phyloP scores from a whole-genome alignment of 2,888 invertebrate genomes.

The Brassicogethes aeneus region DNA sequence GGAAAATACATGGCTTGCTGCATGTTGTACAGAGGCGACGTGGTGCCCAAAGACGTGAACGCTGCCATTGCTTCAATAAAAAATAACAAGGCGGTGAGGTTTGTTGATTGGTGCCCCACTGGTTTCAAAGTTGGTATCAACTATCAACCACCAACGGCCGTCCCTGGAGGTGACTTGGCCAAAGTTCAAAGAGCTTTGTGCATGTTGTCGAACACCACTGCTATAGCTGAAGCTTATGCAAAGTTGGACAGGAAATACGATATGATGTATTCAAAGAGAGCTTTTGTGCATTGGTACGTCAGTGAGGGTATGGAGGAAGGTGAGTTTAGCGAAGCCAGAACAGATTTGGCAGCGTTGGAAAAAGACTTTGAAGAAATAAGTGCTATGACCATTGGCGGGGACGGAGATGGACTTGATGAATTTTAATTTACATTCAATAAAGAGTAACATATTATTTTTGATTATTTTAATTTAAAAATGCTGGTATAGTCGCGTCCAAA shows the following conservation, averaged over 20 bases:
- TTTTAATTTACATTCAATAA: no score
- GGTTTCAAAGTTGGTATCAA: constrained; percentile 1
- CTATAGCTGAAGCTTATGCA: neutral
- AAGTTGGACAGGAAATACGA: neutral
- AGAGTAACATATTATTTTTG: no score
- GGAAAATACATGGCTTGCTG: constrained; percentile 69
- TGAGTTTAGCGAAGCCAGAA: neutral
- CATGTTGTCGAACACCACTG: neutral
- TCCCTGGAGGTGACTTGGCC: constrained; percentile 1
- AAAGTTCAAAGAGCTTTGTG: constrained; percentile 1
- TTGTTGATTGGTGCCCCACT: constrained; percentile 42
- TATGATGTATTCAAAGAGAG: neutral
- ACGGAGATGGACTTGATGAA: neutral
- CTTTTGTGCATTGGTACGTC: constrained; percentile 1
- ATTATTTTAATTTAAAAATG: no score
- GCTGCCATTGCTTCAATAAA: constrained; percentile 60
- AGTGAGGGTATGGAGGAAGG: constrained; percentile 1
- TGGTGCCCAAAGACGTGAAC: constrained; percentile 61
- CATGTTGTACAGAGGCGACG: constrained; percentile 58
- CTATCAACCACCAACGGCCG: neutral
- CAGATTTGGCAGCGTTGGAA: constrained; percentile 1
- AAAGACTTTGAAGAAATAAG: neutral
- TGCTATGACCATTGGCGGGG: neutral
- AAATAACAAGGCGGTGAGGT: constrained; percentile 55
- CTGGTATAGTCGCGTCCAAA: no score